Base-by-base conservation (phyloP, 2,888 invertebrate genomes). In the Mystacides longicornis region DNA sequence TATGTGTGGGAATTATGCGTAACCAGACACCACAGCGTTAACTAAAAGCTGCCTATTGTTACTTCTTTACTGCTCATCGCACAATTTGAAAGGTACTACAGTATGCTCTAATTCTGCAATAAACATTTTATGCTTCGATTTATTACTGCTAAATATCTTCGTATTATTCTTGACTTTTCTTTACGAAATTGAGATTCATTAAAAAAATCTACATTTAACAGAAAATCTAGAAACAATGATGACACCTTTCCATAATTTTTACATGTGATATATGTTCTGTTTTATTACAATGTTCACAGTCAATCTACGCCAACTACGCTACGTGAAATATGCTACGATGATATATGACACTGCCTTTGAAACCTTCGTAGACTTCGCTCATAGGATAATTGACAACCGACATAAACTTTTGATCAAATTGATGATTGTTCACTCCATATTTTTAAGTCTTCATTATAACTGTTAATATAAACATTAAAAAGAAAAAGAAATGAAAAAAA, bases 201-300 rank as follows among this genome's bases (percentile, higher is more conserved):
- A 52, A 45, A 45, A 33, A 45, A 27, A 45, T 56, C 49, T 54
- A 58, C 51, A 53, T 57, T 52, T 37, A 27, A 11, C 11, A 27
- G 5, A 27, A 37, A 14, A 7, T 16, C 14, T 37, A n/a, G n/a
- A n/a, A n/a, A n/a, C n/a, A n/a, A n/a, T n/a, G n/a, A n/a, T n/a
- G n/a, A n/a, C n/a, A n/a, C n/a, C n/a, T n/a, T n/a, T n/a, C n/a
- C n/a, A n/a, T n/a, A n/a, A n/a, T n/a, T n/a, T n/a, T n/a, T n/a
- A n/a, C n/a, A n/a, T n/a, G n/a, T 27, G 33, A 33, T 43, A 16
- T 43, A 52, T 16, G 45, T 55, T 49, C 37, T 57, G 23, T 59
- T 59, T 61, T 59, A 49, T 59, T 61, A 57, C 51, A 61, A 57
- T 61, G 61, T 51, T 61, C 59, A 57, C 61, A 61, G 61, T 61